Evolutionary conservation across 2,113 vertebrate species (phyloP), one percentile per base, ranked within the genome.

Genomic region (Hemichromis elongatus): DNA sequence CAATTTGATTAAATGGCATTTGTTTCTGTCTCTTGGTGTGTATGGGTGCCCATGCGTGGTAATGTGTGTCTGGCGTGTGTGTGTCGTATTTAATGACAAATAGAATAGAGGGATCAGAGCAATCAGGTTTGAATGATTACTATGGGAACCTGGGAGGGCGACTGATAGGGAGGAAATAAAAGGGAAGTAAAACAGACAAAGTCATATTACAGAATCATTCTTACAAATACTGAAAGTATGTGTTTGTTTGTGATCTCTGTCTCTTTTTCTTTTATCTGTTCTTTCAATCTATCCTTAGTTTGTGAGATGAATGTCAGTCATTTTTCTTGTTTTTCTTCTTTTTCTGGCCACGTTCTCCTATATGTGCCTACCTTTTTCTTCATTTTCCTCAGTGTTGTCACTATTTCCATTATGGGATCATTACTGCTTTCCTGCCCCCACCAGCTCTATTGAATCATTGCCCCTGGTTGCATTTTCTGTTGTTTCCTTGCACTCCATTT

Each of bases 101-200:
- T 93, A 94, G 92, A 96, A 94, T 89, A 70, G 85, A 92, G 84
- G 93, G 92, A 92, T 95, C 92, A 93, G 91, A 90, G 93, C 91
- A 92, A 95, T 94, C 91, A 92, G 89, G 87, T 92, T 91, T 68
- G 92, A 92, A 92, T 95, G 94, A 94, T 95, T 94, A 95, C 94
- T 93, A 84, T 91, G 94, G 94, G 92, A 94, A 70, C 88, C 19
- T 79, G 92, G 94, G 94, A 94, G 85, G 54, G 80, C 57, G 50
- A 80, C 61, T 89, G 85, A 88, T 81, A 26, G 53, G 24, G 59
- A 81, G 63, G 52, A 59, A 87, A 89, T 83, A 89, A 96, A 68
- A 89, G 95, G 96, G 96, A 97, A 96, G 88, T 96, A 96, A 97
- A 97, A 96, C 96, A 97, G 97, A 97, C 79, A 78, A 97, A 98